phyloP scores from a whole-genome alignment of 2,797 vertebrate species.

The Acanthurus leucopareius region DNA sequence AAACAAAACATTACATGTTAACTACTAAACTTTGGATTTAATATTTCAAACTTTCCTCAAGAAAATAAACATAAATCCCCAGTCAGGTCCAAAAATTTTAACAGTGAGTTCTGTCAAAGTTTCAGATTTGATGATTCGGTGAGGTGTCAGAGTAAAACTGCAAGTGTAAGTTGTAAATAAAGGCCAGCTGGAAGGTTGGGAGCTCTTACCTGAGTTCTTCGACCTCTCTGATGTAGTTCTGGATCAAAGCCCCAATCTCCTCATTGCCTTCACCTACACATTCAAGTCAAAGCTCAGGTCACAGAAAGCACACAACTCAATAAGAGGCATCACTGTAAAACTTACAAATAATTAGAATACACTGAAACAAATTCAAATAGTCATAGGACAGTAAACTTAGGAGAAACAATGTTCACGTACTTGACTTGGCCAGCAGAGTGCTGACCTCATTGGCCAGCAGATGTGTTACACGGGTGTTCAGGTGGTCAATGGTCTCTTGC shows the following conservation, averaged over 20 bases:
- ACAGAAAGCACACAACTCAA: background rate
- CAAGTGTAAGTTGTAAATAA: background rate
- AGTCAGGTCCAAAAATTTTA: no score
- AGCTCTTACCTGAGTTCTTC: slow-evolving; percentile 93
- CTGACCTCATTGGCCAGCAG: slow-evolving; percentile 95
- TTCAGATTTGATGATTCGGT: no score
- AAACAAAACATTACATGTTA: background rate
- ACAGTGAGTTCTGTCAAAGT: no score
- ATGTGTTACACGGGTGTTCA: slow-evolving; percentile 91
- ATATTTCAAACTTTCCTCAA: no score
- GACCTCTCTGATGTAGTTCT: slow-evolving; percentile 97
- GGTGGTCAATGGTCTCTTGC: slow-evolving; percentile 93
- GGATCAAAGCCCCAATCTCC: slow-evolving; percentile 98
- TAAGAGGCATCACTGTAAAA: slow-evolving; percentile 78
- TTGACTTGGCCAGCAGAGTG: slow-evolving; percentile 92
- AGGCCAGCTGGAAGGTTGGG: no score
- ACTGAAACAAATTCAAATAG: background rate
- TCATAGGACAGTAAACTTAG: background rate
- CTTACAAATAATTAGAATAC: background rate
- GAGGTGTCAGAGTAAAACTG: no score
- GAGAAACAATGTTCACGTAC: slow-evolving; percentile 75
- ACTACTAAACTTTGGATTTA: background rate
- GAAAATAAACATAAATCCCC: no score
- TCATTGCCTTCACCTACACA: slow-evolving; percentile 93
- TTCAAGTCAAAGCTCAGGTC: background rate